Percentiles rank a stretch among this genome's conserved stretches.
Conservation (phyloP, 2,888 invertebrate species). For the Proisotoma minuta region DNA sequence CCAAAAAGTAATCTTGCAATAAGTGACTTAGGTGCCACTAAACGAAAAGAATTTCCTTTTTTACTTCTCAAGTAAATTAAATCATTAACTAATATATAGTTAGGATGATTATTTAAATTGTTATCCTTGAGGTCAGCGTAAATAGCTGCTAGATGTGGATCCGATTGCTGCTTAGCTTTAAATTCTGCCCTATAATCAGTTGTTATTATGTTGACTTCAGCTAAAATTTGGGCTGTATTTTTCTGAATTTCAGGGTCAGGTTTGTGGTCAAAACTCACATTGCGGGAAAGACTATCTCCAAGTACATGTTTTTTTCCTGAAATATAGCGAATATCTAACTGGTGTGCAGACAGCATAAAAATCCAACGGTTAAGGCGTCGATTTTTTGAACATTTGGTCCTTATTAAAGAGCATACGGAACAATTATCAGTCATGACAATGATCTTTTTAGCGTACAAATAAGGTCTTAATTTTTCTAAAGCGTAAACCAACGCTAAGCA, state of each 20-base stretch:
- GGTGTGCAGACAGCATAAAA: background rate
- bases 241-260: background rate
- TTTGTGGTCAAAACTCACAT: background rate
- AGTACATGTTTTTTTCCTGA: background rate
- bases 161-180: background rate
- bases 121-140: too few relatives aligned
- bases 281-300: too few relatives aligned
- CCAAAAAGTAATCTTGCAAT: background rate
- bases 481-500: background rate
- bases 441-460: background rate
- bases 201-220: too few relatives aligned
- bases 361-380: background rate
- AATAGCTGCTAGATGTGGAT: background rate
- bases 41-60: background rate
- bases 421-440: background rate
- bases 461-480: background rate
- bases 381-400: background rate
- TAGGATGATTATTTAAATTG: background rate
- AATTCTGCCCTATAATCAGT: background rate
- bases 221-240: background rate
- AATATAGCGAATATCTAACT: background rate
- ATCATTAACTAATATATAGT: background rate
- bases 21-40: background rate
- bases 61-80: background rate
- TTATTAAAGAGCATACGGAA: background rate